Conservation (phyloP, 1,140 invertebrate species). For the Conus betulinus region DNA sequence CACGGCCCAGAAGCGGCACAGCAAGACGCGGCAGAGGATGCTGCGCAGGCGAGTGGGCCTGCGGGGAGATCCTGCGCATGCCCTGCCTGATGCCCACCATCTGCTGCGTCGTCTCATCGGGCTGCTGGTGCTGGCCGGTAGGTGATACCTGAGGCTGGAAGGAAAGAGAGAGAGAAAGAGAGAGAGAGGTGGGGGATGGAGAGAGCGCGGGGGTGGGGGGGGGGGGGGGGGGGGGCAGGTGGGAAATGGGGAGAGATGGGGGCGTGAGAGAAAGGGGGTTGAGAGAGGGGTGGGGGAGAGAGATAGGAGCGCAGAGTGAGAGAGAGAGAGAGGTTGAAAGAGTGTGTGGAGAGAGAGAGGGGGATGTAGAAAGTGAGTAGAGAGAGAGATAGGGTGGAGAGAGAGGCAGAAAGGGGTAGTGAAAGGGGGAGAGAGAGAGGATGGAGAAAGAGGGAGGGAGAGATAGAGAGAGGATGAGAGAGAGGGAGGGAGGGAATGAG, state of each 20-base stretch:
- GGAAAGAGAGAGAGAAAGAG: neutral
- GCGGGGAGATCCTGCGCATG: conserved; percentile 56
- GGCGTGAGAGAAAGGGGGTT: no score
- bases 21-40: conserved; percentile 30
- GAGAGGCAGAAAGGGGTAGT: neutral
- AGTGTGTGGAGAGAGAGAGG: neutral
- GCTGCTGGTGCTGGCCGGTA: conserved; percentile 42
- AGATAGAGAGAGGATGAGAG: no score
- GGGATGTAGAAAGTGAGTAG: neutral
- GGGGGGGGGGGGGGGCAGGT: no score
- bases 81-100: conserved; percentile 59
- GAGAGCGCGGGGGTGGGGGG: no score
- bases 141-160: neutral
- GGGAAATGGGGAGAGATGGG: no score
- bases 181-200: neutral
- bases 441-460: no score
- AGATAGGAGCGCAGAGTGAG: no score
- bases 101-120: conserved; percentile 49
- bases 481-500: no score
- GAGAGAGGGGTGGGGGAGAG: no score
- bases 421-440: no score
- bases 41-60: conserved; percentile 47
- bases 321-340: no score
- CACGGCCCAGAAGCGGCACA: conserved; percentile 15
- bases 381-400: neutral